Evolutionary conservation across 92 coral and sea anemone genomes (phyloP).

Genomic region (Anthopleura xanthogrammica): DNA sequence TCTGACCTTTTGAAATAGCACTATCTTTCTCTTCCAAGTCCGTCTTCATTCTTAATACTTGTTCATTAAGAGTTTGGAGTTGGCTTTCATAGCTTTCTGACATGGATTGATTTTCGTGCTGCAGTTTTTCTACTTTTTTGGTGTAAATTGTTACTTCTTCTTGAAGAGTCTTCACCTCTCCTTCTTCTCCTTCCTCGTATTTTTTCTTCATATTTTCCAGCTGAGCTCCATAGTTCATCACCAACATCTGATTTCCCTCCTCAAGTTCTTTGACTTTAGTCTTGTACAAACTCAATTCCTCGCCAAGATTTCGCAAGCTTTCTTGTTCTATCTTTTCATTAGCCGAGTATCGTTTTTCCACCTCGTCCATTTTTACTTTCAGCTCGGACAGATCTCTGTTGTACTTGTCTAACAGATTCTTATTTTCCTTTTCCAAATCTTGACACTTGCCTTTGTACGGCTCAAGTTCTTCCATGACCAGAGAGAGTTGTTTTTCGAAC

Average conservation of each 20-base stretch:
- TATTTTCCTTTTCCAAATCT: constrained; percentile 76
- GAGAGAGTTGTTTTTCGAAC: constrained; percentile 79
- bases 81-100: constrained; percentile 51
- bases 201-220: constrained; percentile 62
- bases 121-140: constrained; percentile 61
- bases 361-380: constrained; percentile 69
- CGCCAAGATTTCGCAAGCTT: constrained; percentile 53
- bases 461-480: constrained; percentile 76
- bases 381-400: constrained; percentile 67
- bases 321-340: constrained; percentile 70
- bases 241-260: constrained; percentile 67
- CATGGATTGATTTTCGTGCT: constrained; percentile 56
- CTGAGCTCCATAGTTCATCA: constrained; percentile 84
- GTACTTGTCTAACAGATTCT: constrained; percentile 64
- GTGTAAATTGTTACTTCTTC: constrained; percentile 78
- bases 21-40: constrained; percentile 36
- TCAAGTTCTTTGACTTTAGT: constrained; percentile 70
- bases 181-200: constrained; percentile 73
- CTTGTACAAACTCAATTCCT: constrained; percentile 72
- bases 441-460: constrained; percentile 66
- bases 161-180: constrained; percentile 71
- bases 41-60: constrained; percentile 25
- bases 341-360: constrained; percentile 66
- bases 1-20: constrained; percentile 30
- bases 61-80: constrained; percentile 29